Conservation (phyloP, 2,888 invertebrate species). For the Archaeoteleia sp. region DNA sequence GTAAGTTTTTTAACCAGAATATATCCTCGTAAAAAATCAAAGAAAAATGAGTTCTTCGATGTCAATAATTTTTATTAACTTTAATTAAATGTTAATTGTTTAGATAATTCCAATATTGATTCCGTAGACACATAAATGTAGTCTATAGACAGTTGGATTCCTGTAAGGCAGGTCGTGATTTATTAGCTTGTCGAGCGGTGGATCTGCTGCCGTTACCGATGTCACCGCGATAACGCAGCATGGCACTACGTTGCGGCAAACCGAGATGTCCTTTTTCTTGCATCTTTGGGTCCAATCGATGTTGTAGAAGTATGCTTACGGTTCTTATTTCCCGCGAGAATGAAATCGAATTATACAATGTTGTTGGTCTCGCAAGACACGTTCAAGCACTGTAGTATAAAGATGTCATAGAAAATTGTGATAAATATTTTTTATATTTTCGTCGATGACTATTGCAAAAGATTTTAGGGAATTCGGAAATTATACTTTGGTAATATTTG, state of each 20-base stretch:
- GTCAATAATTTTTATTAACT: too few relatives aligned
- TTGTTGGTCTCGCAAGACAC: too few relatives aligned
- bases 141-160: constrained; percentile 54
- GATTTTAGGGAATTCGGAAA: too few relatives aligned
- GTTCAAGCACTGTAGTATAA: too few relatives aligned
- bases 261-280: constrained; percentile 37
- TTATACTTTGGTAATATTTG: too few relatives aligned
- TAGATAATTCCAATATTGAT: background rate
- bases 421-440: constrained; percentile 13
- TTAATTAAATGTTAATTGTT: background rate
- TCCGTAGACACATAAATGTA: background rate
- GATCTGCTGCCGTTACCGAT: constrained; percentile 68
- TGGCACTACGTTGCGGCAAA: constrained; percentile 30
- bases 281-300: constrained; percentile 17
- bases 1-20: too few relatives aligned
- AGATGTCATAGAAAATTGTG: constrained; percentile 14
- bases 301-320: constrained; percentile 21
- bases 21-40: too few relatives aligned
- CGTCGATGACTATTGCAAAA: too few relatives aligned
- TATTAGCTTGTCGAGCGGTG: constrained; percentile 69
- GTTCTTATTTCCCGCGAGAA: constrained; percentile 42
- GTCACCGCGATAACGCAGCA: constrained; percentile 30
- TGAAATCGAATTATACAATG: constrained; percentile 12
- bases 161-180: constrained; percentile 69
- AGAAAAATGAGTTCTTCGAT: too few relatives aligned